Conservation (phyloP, 1,140 invertebrate genomes). For the Scylla paramamosain region DNA sequence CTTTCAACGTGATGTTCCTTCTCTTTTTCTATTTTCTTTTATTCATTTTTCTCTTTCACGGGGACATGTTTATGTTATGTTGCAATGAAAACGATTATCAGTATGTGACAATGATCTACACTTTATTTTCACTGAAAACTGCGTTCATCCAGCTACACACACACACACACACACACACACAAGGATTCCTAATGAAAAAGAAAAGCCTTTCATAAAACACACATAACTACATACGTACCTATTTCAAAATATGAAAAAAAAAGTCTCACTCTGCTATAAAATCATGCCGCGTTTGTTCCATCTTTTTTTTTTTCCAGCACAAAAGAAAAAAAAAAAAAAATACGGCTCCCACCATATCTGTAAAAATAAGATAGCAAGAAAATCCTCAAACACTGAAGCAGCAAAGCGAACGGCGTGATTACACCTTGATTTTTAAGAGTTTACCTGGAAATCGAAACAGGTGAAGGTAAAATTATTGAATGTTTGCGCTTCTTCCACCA, state of each 20-base stretch:
- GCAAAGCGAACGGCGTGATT: background rate
- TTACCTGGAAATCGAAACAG: background rate
- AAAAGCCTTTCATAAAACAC: too few species aligned
- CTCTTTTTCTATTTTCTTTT: background rate
- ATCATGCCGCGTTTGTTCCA: background rate
- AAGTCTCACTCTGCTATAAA: background rate
- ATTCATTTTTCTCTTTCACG: background rate
- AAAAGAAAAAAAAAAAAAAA: background rate
- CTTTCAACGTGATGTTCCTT: background rate
- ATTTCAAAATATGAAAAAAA: background rate
- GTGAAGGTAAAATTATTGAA: background rate
- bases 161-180: background rate
- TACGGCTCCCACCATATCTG: background rate
- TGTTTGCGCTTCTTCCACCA: background rate
- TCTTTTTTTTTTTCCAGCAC: background rate
- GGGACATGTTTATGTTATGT: background rate
- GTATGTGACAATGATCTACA: background rate
- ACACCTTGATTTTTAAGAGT: conserved; percentile 11
- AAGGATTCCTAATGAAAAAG: too few species aligned
- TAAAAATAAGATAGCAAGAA: background rate
- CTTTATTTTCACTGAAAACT: too few species aligned
- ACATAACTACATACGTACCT: too few species aligned
- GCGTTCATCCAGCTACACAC: background rate
- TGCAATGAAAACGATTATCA: background rate
- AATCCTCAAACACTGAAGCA: background rate